Evolutionary conservation across 2,113 vertebrate genomes (phyloP), one percentile per base, ranked within the genome.

Genomic region (Pterocles burchelli): DNA sequence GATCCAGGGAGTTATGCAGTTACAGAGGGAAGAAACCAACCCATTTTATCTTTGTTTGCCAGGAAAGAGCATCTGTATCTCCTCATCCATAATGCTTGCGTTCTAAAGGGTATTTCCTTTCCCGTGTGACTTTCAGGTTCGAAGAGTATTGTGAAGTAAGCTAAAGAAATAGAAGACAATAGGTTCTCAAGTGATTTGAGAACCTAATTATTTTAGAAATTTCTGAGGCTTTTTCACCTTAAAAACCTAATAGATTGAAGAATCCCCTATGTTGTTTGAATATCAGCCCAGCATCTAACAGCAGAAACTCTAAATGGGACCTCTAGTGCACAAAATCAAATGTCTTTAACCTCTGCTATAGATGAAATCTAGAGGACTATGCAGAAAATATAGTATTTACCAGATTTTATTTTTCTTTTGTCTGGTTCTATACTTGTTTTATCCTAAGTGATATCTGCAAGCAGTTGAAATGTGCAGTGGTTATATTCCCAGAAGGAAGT

Each of bases 401-500:
- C 34, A 92, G 59, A 74, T 89, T 48, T 67, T 10, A 22, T 84
- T 82, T 65, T 85, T 43, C 38, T 79, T 95, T 73, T 92, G 18
- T 86, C 33, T 88, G 26, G 9, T 70, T 83, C 70, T 63, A 13
- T 34, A 65, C 15, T 84, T 36, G 66, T 75, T 95, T 81, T 61
- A 57, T 93, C 52, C 88, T 73, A 86, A 89, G n/a, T 63, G n/a
- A 63, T 73, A 76, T 88, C 57, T 91, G 46, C 41, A 67, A 22
- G 36, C 33, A 77, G 52, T 38, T 49, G 65, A 90, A 90, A 90
- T 55, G 33, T 90, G 55, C 70, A 86, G 54, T 59, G 33, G 26
- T 94, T 92, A 92, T 59, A 79, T 87, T 95, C 84, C 71, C 75
- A 94, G 90, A 91, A 95, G 65, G 33, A 94, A 94, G 80, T 1